phyloP scores from a whole-genome alignment of 2,113 vertebrate species.

The Narcine bancroftii region DNA sequence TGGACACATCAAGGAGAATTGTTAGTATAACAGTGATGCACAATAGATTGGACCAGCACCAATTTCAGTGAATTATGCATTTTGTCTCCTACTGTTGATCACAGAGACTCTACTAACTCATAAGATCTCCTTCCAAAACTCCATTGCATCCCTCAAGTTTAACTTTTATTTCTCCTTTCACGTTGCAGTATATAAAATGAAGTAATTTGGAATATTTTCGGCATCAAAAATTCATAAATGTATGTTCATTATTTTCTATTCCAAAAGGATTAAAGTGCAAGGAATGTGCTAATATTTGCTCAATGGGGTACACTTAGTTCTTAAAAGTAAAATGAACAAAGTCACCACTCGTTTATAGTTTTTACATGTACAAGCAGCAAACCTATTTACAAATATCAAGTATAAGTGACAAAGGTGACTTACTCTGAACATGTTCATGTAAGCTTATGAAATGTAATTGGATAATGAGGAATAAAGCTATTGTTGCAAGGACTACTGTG shows the following conservation, averaged over 20 bases:
- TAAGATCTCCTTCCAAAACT: neutral
- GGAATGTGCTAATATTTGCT: neutral
- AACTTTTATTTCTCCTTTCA: neutral
- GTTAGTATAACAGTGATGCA: neutral
- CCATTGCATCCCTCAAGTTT: neutral
- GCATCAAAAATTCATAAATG: neutral
- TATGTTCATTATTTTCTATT: neutral
- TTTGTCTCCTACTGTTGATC: neutral
- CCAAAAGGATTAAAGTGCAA: neutral
- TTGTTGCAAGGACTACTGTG: neutral
- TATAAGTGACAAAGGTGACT: neutral
- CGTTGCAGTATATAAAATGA: neutral
- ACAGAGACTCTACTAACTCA: neutral
- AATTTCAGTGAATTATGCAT: neutral
- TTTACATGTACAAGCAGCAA: neutral
- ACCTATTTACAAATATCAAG: neutral
- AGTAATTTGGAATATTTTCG: neutral
- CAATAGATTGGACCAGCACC: neutral
- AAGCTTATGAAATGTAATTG: neutral
- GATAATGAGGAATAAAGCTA: conserved; percentile 30
- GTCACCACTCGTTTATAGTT: neutral
- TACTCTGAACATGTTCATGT: neutral
- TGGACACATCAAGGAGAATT: neutral
- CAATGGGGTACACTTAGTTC: neutral
- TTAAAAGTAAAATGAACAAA: conserved; percentile 17